Evolutionary conservation across 2,797 vertebrate species (phyloP).

Genomic region (Streptopelia turtur): DNA sequence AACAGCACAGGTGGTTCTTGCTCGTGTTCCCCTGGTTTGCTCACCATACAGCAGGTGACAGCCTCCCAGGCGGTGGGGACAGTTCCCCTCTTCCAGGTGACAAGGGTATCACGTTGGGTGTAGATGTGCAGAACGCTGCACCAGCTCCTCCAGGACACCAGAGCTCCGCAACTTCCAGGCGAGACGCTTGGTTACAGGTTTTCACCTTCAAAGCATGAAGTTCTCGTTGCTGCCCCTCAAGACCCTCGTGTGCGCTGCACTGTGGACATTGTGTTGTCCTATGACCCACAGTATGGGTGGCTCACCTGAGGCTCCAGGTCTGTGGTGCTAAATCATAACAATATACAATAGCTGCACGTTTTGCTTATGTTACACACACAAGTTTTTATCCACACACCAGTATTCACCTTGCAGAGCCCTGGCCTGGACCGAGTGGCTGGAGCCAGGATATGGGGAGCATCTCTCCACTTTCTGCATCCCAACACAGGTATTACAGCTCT

Average conservation of each 20-base stretch:
- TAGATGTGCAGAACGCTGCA: too few species aligned
- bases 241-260: neutral
- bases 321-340: neutral
- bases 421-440: neutral
- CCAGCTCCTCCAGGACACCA: rapidly evolving
- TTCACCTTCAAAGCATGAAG: neutral
- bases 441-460: neutral
- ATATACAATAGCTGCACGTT: neutral
- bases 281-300: rapidly evolving
- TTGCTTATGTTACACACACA: rapidly evolving
- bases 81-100: too few species aligned
- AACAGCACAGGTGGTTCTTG: neutral
- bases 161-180: neutral
- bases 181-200: neutral
- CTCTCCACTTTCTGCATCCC: neutral
- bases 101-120: neutral
- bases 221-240: neutral
- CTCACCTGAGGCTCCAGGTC: neutral
- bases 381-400: neutral
- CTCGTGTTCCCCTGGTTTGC: rapidly evolving
- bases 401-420: neutral
- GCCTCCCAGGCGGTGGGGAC: neutral
- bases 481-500: neutral
- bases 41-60: rapidly evolving
- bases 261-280: rapidly evolving